Evolutionary conservation across 30 jellyfish, hydroid and myxozoan species (phyloP), one percentile per base, ranked within the genome.

Genomic region (Cassiopea xamachana): DNA sequence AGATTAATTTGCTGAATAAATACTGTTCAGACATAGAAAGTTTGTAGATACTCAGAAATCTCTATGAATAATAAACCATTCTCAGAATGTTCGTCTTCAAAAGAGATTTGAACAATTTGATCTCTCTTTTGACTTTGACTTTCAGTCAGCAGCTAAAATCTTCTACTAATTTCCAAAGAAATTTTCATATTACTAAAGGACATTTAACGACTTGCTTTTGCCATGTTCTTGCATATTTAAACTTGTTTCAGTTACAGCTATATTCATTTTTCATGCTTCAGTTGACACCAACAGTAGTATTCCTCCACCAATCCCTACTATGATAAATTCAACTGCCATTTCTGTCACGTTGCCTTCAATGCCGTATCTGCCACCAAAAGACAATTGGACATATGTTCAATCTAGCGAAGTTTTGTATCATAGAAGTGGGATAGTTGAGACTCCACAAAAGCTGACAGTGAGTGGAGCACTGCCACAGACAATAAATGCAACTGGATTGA

Each of bases 311-410:
- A 46, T 82, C 14, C 80, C 80, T 6, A 68, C 82, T 39, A 67
- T 82, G 82, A 51, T 64, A 61, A 82, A 62, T 61, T 68, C 90
- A 1, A 82, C 90, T 45, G 82, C 90, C 18, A 82, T 82, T 18
- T 27, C 59, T 3, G 73, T 71, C 10, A 13, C 46, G 9, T 27
- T 82, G 70, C 68, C 90, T 12, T 45, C 90, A 7, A 17, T 74
- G 7, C 82, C 82, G 1, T 60, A 69, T 55, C 69, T 82, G 19
- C 90, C 90, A 8, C 82, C 81, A 48, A 67, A 76, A 60, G 90
- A 82, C 60, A 45, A 67, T 0, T 82, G 90, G 90, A 46, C 73
- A 82, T 82, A 69, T 46, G 39, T 82, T 9, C 58, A 64, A 69
- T 62, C 48, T 27, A 50, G 68, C 71, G 90, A 82, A 43, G 51